Base-by-base conservation (phyloP, 2,797 vertebrate species). In the Esox lucius region DNA sequence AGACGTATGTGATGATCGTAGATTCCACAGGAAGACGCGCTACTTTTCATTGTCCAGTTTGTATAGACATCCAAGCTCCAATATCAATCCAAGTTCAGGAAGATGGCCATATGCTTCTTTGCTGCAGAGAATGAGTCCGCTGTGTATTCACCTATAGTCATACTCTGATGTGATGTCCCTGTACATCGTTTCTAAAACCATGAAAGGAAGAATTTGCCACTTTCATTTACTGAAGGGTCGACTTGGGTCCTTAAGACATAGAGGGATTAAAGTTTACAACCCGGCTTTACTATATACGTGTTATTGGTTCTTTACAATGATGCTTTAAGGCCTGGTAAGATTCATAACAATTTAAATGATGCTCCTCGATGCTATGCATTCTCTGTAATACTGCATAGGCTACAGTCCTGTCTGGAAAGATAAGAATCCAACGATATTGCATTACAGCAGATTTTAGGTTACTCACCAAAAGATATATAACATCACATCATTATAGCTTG, bases 301-400 rank as follows among this genome's bases (percentile, higher is more conserved):
- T 49, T 70, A 2, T 4, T 19, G 3, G 24, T 5, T 56, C 35
- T 53, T 48, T 9, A 12, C 3, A 68, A 70, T 68, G 4, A 5
- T 71, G 7, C 73, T 62, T 61, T 4, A 69, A 48, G 71, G 51
- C 12, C 6, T 5, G 0, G 7, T 24, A n/a, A 69, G 73, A 66
- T 0, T 68, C 53, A 71, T 59, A 46, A 59, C 53, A 59, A 2
- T 26, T 62, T 8, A 59, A 75, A 75, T 73, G 2, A 77, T 78
- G 74, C 80, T 80, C 75, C 74, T 73, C 53, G 74, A 73, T 73
- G 79, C 31, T 76, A 22, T n/a, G n/a, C n/a, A 61, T 51, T 84
- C 78, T 80, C 74, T 78, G 49, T 80, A 80, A 9, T 46, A 42
- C 72, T 69, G 66, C 76, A 53, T 81, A 84, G 85, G 69, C 75